Evolutionary conservation across 2,888 invertebrate genomes (phyloP), one percentile per base, ranked within the genome.

Genomic region (Campoletis raptor): DNA sequence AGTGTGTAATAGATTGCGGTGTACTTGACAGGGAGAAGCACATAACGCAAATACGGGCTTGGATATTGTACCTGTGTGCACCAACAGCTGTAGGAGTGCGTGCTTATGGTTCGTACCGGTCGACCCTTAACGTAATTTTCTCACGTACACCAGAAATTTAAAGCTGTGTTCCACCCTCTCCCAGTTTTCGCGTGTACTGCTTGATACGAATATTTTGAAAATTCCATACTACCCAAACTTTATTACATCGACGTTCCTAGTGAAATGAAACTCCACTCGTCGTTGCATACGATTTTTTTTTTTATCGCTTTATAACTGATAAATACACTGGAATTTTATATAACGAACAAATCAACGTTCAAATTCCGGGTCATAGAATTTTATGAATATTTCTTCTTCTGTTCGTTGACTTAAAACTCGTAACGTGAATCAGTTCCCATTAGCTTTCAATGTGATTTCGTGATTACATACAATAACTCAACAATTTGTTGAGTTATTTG

Each of bases 81-180:
- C 18, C 42, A 67, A 74, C 30, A 52, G 80, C 54, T 85, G 45
- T 10, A n/a, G 64, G 45, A 77, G 70, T 79, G 37, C 48, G 40
- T 72, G 72, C 52, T 72, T 42, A 76, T 40, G 64, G 84, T 76
- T 85, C 18, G 77, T 12, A 72, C 81, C 8, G 64, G 42, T 80
- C 84, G 84, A 54, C 54, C 64, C 70, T 85, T 76, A 81, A 85
- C 80, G 80, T 85, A 66, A 70, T 81, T 72, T 85, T 72, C 64
- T 81, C 81, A 77, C 76, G 77, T 67, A 77, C 48, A 24, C 72
- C 77, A 67, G 52, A 77, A 81, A 81, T 70, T 81, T 7, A 36
- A 45, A 42, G 54, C 4, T 37, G 77, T 69, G 45, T 72, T 52
- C 8, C 21, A 61, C n/a, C 48, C 74, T 74, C 73, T 73, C 15